phyloP scores from a whole-genome alignment of 2,888 invertebrate genomes.

The Drosophila kambysellisi region DNA sequence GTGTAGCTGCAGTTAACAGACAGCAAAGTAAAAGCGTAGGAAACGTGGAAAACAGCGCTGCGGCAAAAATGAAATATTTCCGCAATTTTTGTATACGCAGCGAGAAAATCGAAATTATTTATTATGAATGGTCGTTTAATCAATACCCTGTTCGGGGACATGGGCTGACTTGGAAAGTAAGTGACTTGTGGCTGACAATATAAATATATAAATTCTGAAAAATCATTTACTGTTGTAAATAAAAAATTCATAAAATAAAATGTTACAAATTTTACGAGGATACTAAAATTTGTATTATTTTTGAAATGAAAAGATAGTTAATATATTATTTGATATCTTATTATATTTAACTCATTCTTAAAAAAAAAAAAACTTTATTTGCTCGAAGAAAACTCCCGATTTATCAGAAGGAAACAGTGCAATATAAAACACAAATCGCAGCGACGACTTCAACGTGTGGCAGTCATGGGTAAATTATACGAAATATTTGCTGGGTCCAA shows the following conservation, averaged over 20 bases:
- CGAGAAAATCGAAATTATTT: slow-evolving; percentile 17
- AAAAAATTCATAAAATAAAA: neutral
- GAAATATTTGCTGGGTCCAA: slow-evolving; percentile 37
- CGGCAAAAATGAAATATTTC: slow-evolving; percentile 62
- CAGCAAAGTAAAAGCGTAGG: slow-evolving; percentile 6
- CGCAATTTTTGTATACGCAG: slow-evolving; percentile 43
- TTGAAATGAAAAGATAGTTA: neutral
- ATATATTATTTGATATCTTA: neutral
- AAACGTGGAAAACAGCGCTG: slow-evolving; percentile 18
- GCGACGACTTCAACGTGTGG: slow-evolving; percentile 35
- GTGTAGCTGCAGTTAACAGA: slow-evolving; percentile 51
- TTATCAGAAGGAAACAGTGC: neutral
- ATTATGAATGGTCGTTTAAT: neutral
- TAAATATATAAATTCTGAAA: neutral
- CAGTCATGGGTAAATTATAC: slow-evolving; percentile 45
- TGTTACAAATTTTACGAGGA: neutral
- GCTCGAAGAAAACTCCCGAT: neutral
- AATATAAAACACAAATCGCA: slow-evolving; percentile 33
- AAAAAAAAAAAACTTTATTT: neutral
- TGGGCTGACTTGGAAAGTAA: neutral
- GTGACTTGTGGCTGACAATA: neutral
- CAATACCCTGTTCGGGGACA: slow-evolving; percentile 21
- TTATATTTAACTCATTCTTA: neutral
- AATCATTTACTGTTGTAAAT: neutral
- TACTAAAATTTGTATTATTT: neutral